These are phyloP conservation scores for Heliconius erato DNA, from an alignment of 2,888 invertebrate species.

Conservation along the genomic window DNA sequence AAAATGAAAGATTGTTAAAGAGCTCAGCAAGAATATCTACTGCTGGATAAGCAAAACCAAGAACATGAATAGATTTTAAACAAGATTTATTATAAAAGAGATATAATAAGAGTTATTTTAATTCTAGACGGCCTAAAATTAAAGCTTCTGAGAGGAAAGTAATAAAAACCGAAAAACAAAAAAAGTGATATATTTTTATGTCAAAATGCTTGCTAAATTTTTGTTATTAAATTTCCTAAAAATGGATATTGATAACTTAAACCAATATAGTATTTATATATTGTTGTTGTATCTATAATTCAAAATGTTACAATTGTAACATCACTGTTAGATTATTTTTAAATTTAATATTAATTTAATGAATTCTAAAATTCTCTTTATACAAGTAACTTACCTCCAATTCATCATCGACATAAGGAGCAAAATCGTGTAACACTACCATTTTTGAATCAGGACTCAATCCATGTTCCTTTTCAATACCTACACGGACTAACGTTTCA, in stretches of 20 bases:
- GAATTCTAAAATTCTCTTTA: background rate
- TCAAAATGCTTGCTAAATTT: no score
- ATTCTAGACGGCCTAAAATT: no score
- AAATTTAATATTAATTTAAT: background rate
- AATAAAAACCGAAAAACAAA: no score
- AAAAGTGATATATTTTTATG: no score
- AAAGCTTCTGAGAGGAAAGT: no score
- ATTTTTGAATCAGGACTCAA: constrained; percentile 97
- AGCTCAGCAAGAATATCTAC: no score
- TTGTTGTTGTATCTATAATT: no score
- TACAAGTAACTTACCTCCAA: constrained; percentile 87
- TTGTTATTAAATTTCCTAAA: no score
- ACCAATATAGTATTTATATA: no score
- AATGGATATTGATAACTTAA: no score
- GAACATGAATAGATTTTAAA: background rate
- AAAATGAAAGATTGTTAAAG: no score
- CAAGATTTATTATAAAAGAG: background rate
- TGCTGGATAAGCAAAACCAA: background rate
- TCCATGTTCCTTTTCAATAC: constrained; percentile 96
- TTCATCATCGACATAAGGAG: constrained; percentile 97
- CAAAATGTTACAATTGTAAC: background rate
- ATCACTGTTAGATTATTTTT: background rate
- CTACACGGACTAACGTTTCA: constrained; percentile 94
- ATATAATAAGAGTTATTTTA: no score
- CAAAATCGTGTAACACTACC: constrained; percentile 97